Base-by-base conservation (phyloP, 2,113 vertebrate species). In the Zosterops pallidus region DNA sequence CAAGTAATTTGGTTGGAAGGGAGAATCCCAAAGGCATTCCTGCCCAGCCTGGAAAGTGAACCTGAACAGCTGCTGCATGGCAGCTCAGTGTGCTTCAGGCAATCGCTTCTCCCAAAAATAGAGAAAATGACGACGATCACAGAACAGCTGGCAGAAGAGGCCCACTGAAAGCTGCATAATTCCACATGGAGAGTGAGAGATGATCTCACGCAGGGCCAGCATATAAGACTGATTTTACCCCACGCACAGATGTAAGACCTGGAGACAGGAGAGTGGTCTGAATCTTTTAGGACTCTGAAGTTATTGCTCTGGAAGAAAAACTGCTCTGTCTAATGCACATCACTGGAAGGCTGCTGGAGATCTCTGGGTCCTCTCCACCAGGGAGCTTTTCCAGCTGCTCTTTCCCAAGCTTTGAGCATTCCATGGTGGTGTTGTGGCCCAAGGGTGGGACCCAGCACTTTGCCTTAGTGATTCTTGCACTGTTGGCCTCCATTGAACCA, bases 111-210 rank as follows among this genome's bases (percentile, higher is more conserved):
- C 6, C 37, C 18, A 3, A 18, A 78, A 55, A 47, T 3, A 20
- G 12, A 44, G 75, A 23, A 56, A 33, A 9, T 5, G 0, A 15
- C 25, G 33, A 15, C 0, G 0, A 7, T 16, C 31, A 50, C 17
- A 47, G 35, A 37, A 26, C 24, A 84, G 41, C 41, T 76, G 28
- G 59, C 57, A 47, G 59, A 14, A 62, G 26, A 5, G 29, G 14
- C 31, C 22, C 52, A 8, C 28, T 4, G 13, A 63, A 64, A 29
- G 29, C 41, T 69, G 12, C 0, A 1, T 29, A 12, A n/a, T 55
- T 42, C 67, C 35, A 22, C 20, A 3, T 6, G 33, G 28, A 68
- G 47, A 52, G 1, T 26, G 64, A 84, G n/a, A 52, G 23, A 21
- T 9, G 3, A 44, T 9, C 28, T 56, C 5, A 2, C 7, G 22